Base-by-base conservation (phyloP, 2,113 vertebrate genomes). In the Sialia sialis region DNA sequence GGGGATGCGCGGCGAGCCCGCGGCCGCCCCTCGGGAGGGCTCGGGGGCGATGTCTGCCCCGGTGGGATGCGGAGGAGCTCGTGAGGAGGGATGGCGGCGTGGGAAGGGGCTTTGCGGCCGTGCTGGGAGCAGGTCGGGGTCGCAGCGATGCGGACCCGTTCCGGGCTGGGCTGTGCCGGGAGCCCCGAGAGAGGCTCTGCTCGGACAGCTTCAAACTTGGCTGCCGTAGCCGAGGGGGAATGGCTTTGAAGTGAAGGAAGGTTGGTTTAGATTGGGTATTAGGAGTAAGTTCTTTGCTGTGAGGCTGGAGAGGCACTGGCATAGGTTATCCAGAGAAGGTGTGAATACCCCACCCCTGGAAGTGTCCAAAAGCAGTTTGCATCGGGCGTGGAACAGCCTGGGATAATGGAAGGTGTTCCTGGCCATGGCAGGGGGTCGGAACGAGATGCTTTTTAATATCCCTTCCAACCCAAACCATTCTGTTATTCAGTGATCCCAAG, bases 91-190 rank as follows among this genome's bases (percentile, higher is more conserved):
- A 10, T 25, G 27, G 30, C 27, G 32, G 8, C 5, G 23, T 13
- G 66, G 27, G 34, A 3, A 2, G 7, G 3, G 27, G 26, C 4
- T 22, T 6, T 7, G 52, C 21, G 25, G 59, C 39, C 23, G 13
- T 17, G 63, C 14, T 2, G 58, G 9, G 6, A 16, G 69, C 60
- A 5, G 66, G 26, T 10, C 51, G 36, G 2, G 6, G 16, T 36
- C 18, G n/a, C 21, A 2, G 48, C 2, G 22, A 1, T 16, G 68
- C 36, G 8, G 51, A 23, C 14, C 48, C 10, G 2, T 79, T 58
- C 14, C 0, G 20, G 38, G 32, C 20, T 29, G 85, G 17, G 0
- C 44, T 5, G 56, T 18, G 13, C 59, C 22, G 29, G 4, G 4
- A 20, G n/a, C 55, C 38, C 60, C 0, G 21, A 18, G n/a, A 23